Evolutionary conservation across 2,113 vertebrate genomes (phyloP).

Genomic region (Phylloscopus trochilus): DNA sequence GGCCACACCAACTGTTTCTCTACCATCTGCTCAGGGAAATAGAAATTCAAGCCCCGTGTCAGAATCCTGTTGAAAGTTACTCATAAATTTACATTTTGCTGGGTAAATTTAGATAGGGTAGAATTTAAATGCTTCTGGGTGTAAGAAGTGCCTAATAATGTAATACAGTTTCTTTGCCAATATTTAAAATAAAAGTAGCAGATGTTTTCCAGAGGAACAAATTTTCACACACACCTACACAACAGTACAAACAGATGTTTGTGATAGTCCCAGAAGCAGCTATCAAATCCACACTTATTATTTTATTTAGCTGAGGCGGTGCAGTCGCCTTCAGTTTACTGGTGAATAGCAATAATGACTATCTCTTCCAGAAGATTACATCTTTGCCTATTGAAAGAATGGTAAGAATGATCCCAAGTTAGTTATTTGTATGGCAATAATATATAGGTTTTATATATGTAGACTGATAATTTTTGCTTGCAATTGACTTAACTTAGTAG

Average conservation of each 20-base stretch:
- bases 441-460: background rate
- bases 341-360: background rate
- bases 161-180: background rate
- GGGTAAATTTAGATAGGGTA: background rate
- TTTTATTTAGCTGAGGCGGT: background rate
- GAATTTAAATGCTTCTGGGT: background rate
- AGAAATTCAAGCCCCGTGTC: background rate
- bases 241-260: background rate
- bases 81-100: background rate
- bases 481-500: background rate
- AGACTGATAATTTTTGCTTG: background rate
- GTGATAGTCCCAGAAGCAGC: background rate
- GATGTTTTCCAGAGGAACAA: background rate
- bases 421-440: background rate
- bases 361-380: background rate
- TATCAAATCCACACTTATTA: background rate
- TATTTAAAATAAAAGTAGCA: background rate
- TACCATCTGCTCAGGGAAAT: background rate
- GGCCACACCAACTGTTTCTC: background rate
- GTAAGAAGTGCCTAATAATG: background rate
- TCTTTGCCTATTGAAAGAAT: background rate
- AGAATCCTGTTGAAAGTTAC: background rate
- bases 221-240: background rate
- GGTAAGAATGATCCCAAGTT: background rate
- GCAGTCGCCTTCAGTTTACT: background rate